Base-by-base conservation (phyloP, 2,113 vertebrate species). In the Neomonachus schauinslandi region DNA sequence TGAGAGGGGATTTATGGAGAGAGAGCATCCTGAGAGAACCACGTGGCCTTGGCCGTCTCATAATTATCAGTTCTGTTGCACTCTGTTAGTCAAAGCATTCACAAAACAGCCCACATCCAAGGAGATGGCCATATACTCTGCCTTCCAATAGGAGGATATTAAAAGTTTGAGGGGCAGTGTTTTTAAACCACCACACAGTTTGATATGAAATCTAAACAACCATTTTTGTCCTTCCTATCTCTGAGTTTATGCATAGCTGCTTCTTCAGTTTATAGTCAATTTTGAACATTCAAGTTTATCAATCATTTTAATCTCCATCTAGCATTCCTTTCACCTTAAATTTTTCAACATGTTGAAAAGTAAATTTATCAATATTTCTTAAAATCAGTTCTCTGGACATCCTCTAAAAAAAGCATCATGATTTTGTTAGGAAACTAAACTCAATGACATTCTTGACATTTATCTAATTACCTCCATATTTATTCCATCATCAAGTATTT, bases 361-460 rank as follows among this genome's bases (percentile, higher is more conserved):
- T 74, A 57, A 84, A 42, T 14, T 59, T 22, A 88, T 63, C 6
- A 31, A 1, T 85, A 28, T 33, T 65, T 79, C 2, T 21, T 4
- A 0, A 71, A 74, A 59, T 67, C 3, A 55, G 4, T 11, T 69
- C 9, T 92, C 6, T 85, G n/a, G 4, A 91, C 12, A 7, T 22
- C 18, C 11, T 26, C 79, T 83, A n/a, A 71, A 93, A 59, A 57
- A 39, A 22, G 4, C 2, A 22, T 28, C 31, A 81, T 63, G 14
- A 92, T 63, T 83, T 63, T 77, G 6, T 82, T 85, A 53, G 51
- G 8, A 42, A 88, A 77, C 1, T 89, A 85, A 90, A 80, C 24
- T 72, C 8, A 90, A n/a, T 80, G 31, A 12, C 0, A 63, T 84
- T 36, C 31, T 77, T 86, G 19, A 59, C 2, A 61, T 65, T 82